phyloP scores from a whole-genome alignment of 2,888 invertebrate genomes.

The Polietes domitor region DNA sequence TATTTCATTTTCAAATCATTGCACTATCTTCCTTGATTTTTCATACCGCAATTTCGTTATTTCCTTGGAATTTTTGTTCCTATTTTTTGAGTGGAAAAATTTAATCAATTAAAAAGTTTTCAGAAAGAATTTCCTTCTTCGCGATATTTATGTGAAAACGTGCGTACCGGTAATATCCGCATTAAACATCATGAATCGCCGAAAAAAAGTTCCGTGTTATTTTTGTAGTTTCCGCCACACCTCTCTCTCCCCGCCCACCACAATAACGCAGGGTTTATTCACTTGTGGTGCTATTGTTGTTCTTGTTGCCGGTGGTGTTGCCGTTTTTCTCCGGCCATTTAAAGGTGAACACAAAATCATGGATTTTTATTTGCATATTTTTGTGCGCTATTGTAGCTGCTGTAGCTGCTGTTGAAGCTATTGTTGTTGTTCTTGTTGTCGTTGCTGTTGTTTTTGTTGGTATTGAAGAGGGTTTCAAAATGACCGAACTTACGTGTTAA shows the following conservation, averaged over 20 bases:
- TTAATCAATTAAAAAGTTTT: conserved; percentile 55
- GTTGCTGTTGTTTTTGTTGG: neutral
- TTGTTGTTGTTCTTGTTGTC: neutral
- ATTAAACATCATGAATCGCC: conserved; percentile 39
- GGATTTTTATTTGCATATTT: conserved; percentile 50
- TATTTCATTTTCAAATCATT: no score
- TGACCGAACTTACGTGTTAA: conserved; percentile 55
- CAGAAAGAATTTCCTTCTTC: conserved; percentile 27
- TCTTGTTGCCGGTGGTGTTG: neutral
- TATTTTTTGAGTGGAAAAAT: conserved; percentile 33
- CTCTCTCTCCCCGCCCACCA: neutral
- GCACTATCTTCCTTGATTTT: no score
- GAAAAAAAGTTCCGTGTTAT: conserved; percentile 37
- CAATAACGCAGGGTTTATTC: neutral
- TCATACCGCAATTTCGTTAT: neutral
- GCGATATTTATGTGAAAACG: conserved; percentile 37
- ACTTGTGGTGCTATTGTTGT: conserved; percentile 9
- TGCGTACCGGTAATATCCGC: conserved; percentile 35
- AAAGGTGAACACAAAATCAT: conserved; percentile 32
- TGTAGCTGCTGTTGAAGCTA: conserved; percentile 11
- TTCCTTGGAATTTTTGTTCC: neutral
- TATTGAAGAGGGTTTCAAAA: conserved; percentile 32
- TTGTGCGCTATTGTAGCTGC: conserved; percentile 10
- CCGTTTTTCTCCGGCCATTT: neutral
- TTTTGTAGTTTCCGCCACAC: conserved; percentile 33